Evolutionary conservation across 2,797 vertebrate genomes (phyloP).

Genomic region (Setipinna tenuifilis): DNA sequence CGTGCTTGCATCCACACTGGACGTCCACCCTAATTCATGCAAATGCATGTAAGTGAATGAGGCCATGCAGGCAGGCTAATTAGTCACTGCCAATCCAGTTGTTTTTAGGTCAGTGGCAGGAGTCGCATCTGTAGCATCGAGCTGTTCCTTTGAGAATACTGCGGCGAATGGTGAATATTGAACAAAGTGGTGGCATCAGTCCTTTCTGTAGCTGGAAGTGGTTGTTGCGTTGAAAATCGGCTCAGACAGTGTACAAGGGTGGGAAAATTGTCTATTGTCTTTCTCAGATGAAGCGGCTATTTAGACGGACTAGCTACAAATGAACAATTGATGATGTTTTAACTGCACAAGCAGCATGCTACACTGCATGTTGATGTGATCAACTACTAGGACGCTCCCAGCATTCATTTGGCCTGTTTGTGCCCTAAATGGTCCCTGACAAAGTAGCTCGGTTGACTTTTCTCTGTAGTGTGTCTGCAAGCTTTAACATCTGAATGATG

Average conservation of each 20-base stretch:
- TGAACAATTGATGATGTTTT: background rate
- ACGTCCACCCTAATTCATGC: constrained; percentile 10
- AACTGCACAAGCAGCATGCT: background rate
- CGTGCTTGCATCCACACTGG: background rate
- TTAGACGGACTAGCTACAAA: background rate
- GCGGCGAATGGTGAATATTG: background rate
- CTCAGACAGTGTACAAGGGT: background rate
- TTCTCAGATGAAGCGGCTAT: background rate
- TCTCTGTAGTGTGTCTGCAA: background rate
- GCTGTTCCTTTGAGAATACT: background rate
- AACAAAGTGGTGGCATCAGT: no score
- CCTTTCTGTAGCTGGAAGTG: no score
- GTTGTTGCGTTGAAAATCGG: background rate
- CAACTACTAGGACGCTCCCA: background rate
- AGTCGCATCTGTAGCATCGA: background rate
- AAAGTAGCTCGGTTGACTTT: constrained; percentile 1
- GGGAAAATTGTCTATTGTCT: background rate
- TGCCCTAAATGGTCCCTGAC: background rate
- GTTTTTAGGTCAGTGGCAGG: constrained; percentile 6
- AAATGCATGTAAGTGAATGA: constrained; percentile 9
- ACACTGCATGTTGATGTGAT: background rate
- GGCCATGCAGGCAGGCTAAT: background rate
- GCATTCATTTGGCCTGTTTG: background rate
- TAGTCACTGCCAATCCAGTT: background rate
- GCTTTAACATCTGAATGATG: background rate